Percentiles rank a stretch among this genome's conserved stretches.
Conservation (phyloP, 2,888 invertebrate species). For the Itoplectis maculator region DNA sequence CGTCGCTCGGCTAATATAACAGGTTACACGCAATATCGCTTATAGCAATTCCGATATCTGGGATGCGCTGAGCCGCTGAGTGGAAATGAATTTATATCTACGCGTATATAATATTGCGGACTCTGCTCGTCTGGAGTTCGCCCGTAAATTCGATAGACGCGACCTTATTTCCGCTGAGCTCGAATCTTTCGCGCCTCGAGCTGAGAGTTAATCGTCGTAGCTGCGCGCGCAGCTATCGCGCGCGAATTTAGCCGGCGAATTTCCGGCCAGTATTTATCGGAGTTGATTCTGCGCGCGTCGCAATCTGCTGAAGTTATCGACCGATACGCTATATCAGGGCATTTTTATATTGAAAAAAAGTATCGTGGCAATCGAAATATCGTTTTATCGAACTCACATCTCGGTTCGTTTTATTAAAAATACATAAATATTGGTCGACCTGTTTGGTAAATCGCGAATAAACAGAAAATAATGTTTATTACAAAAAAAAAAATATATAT, state of each 20-base stretch:
- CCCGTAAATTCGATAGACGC: conserved; percentile 38
- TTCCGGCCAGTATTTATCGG: conserved; percentile 17
- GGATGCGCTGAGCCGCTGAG: conserved; percentile 1
- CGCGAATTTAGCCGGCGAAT: not conserved
- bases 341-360: not conserved
- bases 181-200: not conserved
- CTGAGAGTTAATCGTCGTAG: conserved; percentile 1
- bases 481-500: no score
- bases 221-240: not conserved
- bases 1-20: not conserved
- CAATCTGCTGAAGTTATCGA: conserved; percentile 14
- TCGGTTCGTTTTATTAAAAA: no score
- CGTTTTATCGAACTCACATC: no score
- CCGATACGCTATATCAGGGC: conserved; percentile 12
- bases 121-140: not conserved
- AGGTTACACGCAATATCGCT: conserved; percentile 18
- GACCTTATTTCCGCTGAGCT: conserved; percentile 41
- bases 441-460: no score
- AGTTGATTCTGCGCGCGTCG: not conserved
- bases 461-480: no score
- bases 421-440: no score
- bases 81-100: conserved; percentile 41
- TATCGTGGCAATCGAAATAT: no score
- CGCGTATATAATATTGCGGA: not conserved
- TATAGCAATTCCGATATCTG: conserved; percentile 38